phyloP scores from a whole-genome alignment of 2,888 invertebrate species.

The Catocala fraxini region DNA sequence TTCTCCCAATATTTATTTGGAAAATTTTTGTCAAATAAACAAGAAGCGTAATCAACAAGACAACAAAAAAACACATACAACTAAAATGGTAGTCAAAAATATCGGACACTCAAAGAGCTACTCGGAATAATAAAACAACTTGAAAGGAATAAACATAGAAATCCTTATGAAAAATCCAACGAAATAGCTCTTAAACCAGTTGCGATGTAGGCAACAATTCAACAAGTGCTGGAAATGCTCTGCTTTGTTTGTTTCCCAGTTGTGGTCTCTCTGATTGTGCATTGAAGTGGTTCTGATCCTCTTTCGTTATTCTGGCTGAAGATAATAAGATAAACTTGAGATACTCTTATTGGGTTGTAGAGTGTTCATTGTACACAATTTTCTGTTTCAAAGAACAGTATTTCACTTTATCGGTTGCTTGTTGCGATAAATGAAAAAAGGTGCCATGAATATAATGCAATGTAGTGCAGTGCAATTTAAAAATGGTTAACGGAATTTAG shows the following conservation, averaged over 20 bases:
- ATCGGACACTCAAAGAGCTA: slow-evolving; percentile 24
- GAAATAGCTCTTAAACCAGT: slow-evolving; percentile 34
- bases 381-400: background rate
- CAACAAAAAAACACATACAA: slow-evolving; percentile 11
- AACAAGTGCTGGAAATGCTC: slow-evolving; percentile 45
- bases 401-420: background rate
- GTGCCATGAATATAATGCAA: too few species aligned
- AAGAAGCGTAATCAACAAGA: background rate
- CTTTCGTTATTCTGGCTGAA: slow-evolving; percentile 20
- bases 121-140: slow-evolving; percentile 32
- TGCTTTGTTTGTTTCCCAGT: slow-evolving; percentile 33
- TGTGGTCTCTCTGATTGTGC: slow-evolving; percentile 31
- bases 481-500: too few species aligned
- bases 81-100: slow-evolving; percentile 19
- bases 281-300: slow-evolving; percentile 20
- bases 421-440: too few species aligned
- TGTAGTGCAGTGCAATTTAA: too few species aligned
- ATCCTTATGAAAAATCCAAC: slow-evolving; percentile 38
- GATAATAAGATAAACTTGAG: slow-evolving; percentile 25
- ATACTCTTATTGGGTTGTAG: slow-evolving; percentile 12
- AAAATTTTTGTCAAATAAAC: background rate
- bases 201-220: slow-evolving; percentile 26
- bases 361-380: slow-evolving; percentile 1
- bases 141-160: slow-evolving; percentile 42
- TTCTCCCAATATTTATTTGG: too few species aligned